Percentiles rank a stretch among this genome's conserved stretches.
These are phyloP conservation scores for Cossypha caffra DNA, from an alignment of 2,797 vertebrate genomes.

Conservation along the genomic window DNA sequence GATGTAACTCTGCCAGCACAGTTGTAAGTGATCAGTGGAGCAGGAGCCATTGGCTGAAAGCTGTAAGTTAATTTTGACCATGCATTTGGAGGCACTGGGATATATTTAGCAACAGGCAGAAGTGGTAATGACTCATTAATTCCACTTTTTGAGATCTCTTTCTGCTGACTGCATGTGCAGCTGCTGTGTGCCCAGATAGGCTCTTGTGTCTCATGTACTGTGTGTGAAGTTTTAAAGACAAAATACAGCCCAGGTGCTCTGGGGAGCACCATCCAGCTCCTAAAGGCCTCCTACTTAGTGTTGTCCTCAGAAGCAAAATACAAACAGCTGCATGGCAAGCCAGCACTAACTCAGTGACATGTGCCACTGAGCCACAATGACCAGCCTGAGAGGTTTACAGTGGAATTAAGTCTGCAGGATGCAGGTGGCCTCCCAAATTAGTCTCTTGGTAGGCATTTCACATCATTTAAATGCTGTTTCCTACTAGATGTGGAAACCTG, in stretches of 20 bases:
- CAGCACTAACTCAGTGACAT: neutral
- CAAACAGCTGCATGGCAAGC: neutral
- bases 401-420: rapidly evolving
- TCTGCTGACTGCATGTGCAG: neutral
- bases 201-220: rapidly evolving
- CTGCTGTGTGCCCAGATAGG: neutral
- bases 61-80: neutral
- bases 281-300: neutral
- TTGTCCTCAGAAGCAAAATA: neutral
- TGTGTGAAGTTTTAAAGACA: neutral
- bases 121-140: slow-evolving; percentile 13
- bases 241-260: neutral
- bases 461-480: neutral
- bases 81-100: neutral
- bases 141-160: neutral
- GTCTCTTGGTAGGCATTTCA: neutral
- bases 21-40: neutral
- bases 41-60: neutral
- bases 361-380: rapidly evolving
- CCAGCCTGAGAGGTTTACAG: neutral
- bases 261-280: neutral
- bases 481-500: neutral
- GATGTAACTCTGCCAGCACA: neutral
- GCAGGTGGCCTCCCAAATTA: neutral
- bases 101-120: neutral